Evolutionary conservation across 1,140 invertebrate species (phyloP), one percentile per base, ranked within the genome.

Genomic region (Anthonomus grandis): DNA sequence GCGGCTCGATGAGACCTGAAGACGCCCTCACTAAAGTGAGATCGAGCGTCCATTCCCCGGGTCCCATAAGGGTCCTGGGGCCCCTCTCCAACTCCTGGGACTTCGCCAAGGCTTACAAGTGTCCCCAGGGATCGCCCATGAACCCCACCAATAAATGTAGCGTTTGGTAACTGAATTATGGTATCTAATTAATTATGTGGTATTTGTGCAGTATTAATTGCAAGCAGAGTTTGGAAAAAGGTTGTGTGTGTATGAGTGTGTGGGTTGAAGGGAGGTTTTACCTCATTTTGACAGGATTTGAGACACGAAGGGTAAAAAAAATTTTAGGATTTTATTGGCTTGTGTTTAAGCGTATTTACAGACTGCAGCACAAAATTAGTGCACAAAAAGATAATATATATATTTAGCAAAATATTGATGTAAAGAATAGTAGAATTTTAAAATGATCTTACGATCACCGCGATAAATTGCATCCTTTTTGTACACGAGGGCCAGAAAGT

Each of bases 1-100:
- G 95, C 71, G 95, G 95, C 4, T 90, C 91, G 0, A 97, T 96
- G 92, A 81, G 94, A 62, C 92, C 92, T 3, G 93, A 98, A 76
- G 95, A 97, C 66, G 93, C 95, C 41, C 75, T 95, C 2, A 93
- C 89, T 19, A 97, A 97, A 77, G 84, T 98, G 44, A 83, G 94
- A 27, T 95, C 93, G 9, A 93, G 93, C 4, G 93, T 95, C 6
- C 96, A 98, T 71, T 93, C 94, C 9, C 95, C 95, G 0, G 95
- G 94, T 6, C 86, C 90, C 0, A 90, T 98, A 10, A 79, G 95
- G 24, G 93, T 97, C 0, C 78, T 93, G 19, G 94, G 93, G 3
- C 92, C 95, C 0, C 76, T 97, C 3, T 95, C 93, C 1, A 97
- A 98, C 73, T 95, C 91, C 0, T 76, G 85, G 39, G 93, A 97